Conservation (phyloP, 2,113 vertebrate genomes). For the Corydoras sp. region DNA sequence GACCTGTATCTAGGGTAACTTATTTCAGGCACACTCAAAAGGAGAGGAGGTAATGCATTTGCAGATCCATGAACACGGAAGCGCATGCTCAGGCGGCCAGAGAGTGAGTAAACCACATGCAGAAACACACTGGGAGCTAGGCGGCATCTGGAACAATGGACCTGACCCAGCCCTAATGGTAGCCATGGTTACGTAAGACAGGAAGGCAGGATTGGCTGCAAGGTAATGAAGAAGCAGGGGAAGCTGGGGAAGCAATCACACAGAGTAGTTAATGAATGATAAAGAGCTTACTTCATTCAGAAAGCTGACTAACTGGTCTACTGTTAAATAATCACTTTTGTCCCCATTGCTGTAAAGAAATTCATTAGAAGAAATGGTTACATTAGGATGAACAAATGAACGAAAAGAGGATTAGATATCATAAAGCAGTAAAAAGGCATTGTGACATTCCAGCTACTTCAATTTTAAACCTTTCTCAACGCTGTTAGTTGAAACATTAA, state of each 20-base stretch:
- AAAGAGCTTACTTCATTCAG: slow-evolving; percentile 99
- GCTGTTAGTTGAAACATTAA: slow-evolving; percentile 64
- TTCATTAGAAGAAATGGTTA: slow-evolving; percentile 82
- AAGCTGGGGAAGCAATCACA: slow-evolving; percentile 73
- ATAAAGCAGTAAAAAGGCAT: slow-evolving; percentile 23
- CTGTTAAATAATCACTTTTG: slow-evolving; percentile 99
- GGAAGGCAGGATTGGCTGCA: slow-evolving; percentile 34
- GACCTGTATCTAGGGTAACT: slow-evolving; percentile 12
- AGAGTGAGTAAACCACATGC: slow-evolving; percentile 6
- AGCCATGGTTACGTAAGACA: slow-evolving; percentile 35
- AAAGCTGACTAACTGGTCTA: slow-evolving; percentile 99
- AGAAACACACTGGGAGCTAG: neutral
- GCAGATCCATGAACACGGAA: slow-evolving; percentile 16
- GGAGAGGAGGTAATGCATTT: neutral
- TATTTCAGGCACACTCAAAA: slow-evolving; percentile 13
- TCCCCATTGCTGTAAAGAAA: slow-evolving; percentile 99
- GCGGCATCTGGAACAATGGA: slow-evolving; percentile 18
- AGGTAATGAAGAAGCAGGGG: slow-evolving; percentile 54
- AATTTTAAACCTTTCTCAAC: no score
- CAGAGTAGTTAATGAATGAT: slow-evolving; percentile 97
- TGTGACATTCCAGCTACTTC: neutral
- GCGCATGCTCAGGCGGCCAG: slow-evolving; percentile 18
- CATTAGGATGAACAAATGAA: slow-evolving; percentile 49
- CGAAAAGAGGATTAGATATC: slow-evolving; percentile 37
- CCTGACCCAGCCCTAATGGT: slow-evolving; percentile 13